Evolutionary conservation across 2,113 vertebrate genomes (phyloP).

Genomic region (Xenopus tropicalis): UCB_Xtro_10.0 CM004447.2:17355001-17355500

Average conservation of each 20-base stretch:
- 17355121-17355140: no score
- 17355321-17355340: conserved; percentile 52
- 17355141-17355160: neutral
- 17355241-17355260: conserved; percentile 8
- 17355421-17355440: conserved; percentile 47
- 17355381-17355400: conserved; percentile 61
- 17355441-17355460: conserved; percentile 52
- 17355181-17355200: conserved; percentile 18
- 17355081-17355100: no score
- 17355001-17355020: no score
- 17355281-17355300: conserved; percentile 30
- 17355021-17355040: no score
- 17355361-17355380: conserved; percentile 57
- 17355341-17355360: conserved; percentile 49
- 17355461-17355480: conserved; percentile 53
- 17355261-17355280: neutral
- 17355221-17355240: conserved; percentile 4
- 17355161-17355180: conserved; percentile 4
- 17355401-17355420: conserved; percentile 48
- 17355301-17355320: conserved; percentile 47
- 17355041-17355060: no score
- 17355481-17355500: conserved; percentile 43
- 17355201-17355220: conserved; percentile 15
- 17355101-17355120: no score
- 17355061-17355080: no score